These are phyloP conservation scores for Chouioia cunea DNA, from an alignment of 2,888 invertebrate species.

Conservation along the genomic window DNA sequence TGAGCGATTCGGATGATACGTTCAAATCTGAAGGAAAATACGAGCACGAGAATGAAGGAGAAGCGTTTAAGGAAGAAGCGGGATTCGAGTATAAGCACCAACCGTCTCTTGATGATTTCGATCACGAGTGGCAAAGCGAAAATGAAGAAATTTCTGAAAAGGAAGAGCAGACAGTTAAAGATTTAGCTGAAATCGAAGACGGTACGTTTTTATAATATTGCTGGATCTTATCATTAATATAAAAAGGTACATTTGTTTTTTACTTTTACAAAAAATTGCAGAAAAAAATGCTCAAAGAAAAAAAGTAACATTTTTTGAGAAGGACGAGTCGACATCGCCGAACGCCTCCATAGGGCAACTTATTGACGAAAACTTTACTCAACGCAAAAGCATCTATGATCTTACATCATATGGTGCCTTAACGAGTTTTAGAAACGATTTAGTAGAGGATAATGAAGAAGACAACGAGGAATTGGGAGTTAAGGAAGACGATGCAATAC, in stretches of 20 bases:
- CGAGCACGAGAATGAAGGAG: too few species aligned
- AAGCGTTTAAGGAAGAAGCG: too few species aligned
- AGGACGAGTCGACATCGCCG: too few species aligned
- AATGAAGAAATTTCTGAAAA: not conserved
- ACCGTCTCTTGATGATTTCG: not conserved
- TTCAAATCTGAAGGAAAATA: too few species aligned
- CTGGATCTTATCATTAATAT: conserved; percentile 3
- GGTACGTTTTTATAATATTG: too few species aligned
- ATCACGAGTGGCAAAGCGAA: too few species aligned
- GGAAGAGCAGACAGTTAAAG: not conserved
- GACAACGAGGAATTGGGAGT: conserved; percentile 39
- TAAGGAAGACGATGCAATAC: conserved; percentile 30
- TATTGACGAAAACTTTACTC: not conserved
- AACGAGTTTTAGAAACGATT: conserved; percentile 46
- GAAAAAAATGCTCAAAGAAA: too few species aligned
- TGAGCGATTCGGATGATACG: too few species aligned
- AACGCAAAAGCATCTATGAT: conserved; percentile 55
- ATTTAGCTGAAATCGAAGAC: not conserved
- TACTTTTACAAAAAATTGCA: too few species aligned
- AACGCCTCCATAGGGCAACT: too few species aligned
- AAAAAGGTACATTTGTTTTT: not conserved
- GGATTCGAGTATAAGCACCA: not conserved
- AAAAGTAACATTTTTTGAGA: too few species aligned
- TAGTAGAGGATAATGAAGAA: conserved; percentile 4
- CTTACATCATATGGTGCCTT: conserved; percentile 54